A percentile compares a stretch with the other conserved stretches of the same genome.
Conservation (phyloP, 2,888 invertebrate species). For the Cinara cedri region DNA sequence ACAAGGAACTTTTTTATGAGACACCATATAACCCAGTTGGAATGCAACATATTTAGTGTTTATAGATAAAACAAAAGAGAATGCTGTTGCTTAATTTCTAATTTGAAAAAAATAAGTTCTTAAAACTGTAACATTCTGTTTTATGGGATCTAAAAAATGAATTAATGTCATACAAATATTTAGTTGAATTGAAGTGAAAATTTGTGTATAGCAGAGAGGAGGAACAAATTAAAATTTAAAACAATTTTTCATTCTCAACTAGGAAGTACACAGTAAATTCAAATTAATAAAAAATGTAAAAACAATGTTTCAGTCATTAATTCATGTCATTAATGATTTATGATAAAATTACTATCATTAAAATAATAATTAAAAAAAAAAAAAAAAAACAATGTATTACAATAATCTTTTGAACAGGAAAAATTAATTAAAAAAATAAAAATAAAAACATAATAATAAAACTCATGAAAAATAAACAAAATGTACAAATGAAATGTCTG, state of each 20-base stretch:
- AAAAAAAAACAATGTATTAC: neutral
- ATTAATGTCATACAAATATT: neutral
- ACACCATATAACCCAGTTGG: conserved; percentile 16
- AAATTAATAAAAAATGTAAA: conserved; percentile 25
- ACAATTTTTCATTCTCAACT: neutral
- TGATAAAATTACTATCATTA: neutral
- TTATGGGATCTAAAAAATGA: neutral
- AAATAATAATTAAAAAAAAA: conserved; percentile 10
- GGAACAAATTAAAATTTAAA: neutral
- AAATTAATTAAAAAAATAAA: neutral
- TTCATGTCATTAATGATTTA: neutral
- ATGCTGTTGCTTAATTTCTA: neutral
- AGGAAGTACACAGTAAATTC: neutral
- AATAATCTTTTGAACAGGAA: neutral
- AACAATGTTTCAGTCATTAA: conserved; percentile 2
- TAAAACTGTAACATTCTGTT: neutral
- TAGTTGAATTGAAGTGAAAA: neutral
- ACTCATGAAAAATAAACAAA: neutral
- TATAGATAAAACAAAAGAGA: neutral
- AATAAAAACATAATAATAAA: neutral
- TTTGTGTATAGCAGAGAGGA: neutral
- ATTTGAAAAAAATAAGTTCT: neutral
- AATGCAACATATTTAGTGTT: conserved; percentile 29
- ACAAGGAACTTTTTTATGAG: conserved; percentile 22
- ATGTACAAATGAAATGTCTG: too few relatives aligned